Evolutionary conservation across 1,140 invertebrate genomes (phyloP), one percentile per base, ranked within the genome.

Genomic region (Heliothis subflexa): DNA sequence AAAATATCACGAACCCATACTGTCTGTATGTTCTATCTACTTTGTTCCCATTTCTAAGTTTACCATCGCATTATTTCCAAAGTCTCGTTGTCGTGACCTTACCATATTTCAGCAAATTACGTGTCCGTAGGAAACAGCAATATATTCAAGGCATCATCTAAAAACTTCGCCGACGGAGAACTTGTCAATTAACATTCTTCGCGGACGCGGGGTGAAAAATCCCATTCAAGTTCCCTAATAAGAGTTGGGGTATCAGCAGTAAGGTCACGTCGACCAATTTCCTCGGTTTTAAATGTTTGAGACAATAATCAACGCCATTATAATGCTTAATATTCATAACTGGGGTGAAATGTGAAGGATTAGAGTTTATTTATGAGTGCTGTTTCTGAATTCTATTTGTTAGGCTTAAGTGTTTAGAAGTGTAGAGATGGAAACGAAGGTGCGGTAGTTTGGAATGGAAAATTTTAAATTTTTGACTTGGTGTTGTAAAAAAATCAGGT

Each of bases 271-370:
- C 81, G 55, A 57, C 78, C 89, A 77, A 89, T 87, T 88, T 93
- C 82, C 86, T 85, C 83, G 86, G 85, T 87, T 90, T 91, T 90
- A 89, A 91, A 88, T 82, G 83, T 83, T 87, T 85, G 78, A 81
- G 85, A 91, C 91, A 91, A 93, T 93, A 89, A 93, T 91, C 87
- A 90, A 86, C 85, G 81, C 84, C 40, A 72, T 78, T 78, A 61
- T 13, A 57, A 50, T n/a, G 77, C 50, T 78, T 78, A 72, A 78
- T 78, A 78, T 78, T 78, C 77, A 78, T 71, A 16, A 57, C 74
- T 49, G 33, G 72, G 55, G 54, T 16, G 40, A 72, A 61, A 13
- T 9, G 49, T 74, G 47, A 68, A 13, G 64, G 70, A 72, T 77
- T 77, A 64, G 10, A 64, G 25, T 47, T 66, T 77, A 77, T 77